Evolutionary conservation across 2,113 vertebrate genomes (phyloP).

Genomic region (Pituophis catenifer): DNA sequence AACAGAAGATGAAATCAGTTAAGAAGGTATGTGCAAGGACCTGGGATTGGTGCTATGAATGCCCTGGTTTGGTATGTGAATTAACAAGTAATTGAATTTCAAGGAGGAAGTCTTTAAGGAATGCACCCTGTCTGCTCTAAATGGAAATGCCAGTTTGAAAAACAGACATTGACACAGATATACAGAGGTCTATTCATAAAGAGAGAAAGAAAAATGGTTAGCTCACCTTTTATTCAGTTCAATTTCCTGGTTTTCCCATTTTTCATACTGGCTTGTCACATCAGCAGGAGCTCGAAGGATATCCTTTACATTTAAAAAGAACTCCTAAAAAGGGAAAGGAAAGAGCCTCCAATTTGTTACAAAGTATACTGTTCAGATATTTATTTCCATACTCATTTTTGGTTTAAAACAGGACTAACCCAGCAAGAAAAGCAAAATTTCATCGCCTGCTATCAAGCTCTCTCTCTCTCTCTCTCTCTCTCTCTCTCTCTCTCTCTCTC

Average conservation of each 20-base stretch:
- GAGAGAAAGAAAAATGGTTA: neutral
- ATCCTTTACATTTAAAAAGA: constrained; percentile 96
- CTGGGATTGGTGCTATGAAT: neutral
- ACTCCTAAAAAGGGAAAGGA: constrained; percentile 77
- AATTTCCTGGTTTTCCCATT: constrained; percentile 84
- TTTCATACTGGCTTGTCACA: constrained; percentile 84
- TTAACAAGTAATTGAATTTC: neutral
- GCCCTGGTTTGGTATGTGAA: neutral
- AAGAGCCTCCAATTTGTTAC: neutral
- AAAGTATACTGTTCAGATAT: constrained; percentile 10
- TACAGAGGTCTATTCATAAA: constrained; percentile 5
- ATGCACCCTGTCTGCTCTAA: neutral
- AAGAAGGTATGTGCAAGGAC: neutral
- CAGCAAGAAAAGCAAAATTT: constrained; percentile 13
- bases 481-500: too few species aligned
- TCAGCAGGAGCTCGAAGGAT: constrained; percentile 81
- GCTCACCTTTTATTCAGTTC: constrained; percentile 83
- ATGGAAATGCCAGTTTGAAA: constrained; percentile 22
- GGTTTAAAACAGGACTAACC: constrained; percentile 14
- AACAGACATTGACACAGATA: constrained; percentile 6
- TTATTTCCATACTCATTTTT: constrained; percentile 4
- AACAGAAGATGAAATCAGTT: neutral
- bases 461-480: too few species aligned
- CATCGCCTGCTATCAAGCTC: neutral
- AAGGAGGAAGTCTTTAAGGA: neutral